Base-by-base conservation (phyloP, 2,797 vertebrate genomes). In the Chrysocyon brachyurus region DNA sequence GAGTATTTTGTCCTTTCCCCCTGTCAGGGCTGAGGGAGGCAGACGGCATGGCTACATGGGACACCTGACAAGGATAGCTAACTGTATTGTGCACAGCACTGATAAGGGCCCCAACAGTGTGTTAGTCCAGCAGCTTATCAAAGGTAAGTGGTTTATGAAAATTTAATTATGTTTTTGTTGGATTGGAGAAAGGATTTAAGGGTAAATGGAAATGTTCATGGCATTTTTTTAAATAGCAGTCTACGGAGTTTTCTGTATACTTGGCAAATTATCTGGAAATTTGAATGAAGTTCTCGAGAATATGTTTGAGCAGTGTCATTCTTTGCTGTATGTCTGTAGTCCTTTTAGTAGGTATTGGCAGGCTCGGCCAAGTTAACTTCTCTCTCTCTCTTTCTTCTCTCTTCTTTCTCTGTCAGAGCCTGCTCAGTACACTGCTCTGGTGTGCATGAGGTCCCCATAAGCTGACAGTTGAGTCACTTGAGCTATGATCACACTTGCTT, bases 1-100 rank as follows among this genome's bases (percentile, higher is more conserved):
- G 57, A 97, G 16, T 54, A 0, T 63, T 63, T 16, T 95, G 49
- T 97, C 9, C 88, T 82, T 91, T 68, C 96, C 26, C 97, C 64
- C 98, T 98, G 97, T 46, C 98, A 99, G 99, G 98, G 98, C 99
- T 2, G 99, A 99, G 98, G 99, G 99, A 96, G 99, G 99, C 94
- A 98, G 99, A 36, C 98, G 99, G 86, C 99, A 99, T 17, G 99
- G 99, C 91, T 99, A 99, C 97, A 99, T 99, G 99, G 99, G 99
- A 28, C 99, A 99, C 98, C 99, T 99, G 90, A 99, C 99, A 40
- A 99, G 99, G 99, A 99, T 99, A 99, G 99, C 99, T 22, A 99
- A 99, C 98, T 99, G 99, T 85, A 99, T 99, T 87, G 99, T 99
- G 95, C 99, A 99, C 94, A 99, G 99, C 94, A 99, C 99, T 36